A percentile compares a stretch with the other conserved stretches of the same genome.
Evolutionary conservation across 1,140 invertebrate genomes (phyloP).

Genomic region (Phthorimaea operculella): DNA sequence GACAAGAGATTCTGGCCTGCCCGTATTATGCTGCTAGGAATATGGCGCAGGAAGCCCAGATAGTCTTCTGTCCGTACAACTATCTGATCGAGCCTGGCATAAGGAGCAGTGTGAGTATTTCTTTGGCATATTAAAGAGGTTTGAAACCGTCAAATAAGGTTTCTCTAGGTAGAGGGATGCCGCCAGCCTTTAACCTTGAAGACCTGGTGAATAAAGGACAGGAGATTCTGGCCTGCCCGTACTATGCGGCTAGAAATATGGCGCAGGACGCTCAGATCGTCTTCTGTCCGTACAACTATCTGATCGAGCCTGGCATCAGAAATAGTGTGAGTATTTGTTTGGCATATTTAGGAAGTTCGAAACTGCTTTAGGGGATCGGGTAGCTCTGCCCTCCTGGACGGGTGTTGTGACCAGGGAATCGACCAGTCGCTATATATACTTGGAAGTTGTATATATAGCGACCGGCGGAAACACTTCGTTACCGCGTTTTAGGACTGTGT

Average conservation of each 20-base stretch:
- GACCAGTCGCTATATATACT: too few species aligned
- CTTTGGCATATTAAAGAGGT: too few species aligned
- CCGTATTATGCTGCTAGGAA: constrained; percentile 77
- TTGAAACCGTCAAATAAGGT: too few species aligned
- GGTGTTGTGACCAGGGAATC: too few species aligned
- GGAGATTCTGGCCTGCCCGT: constrained; percentile 74
- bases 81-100: constrained; percentile 83
- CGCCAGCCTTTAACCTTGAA: constrained; percentile 74
- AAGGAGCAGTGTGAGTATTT: constrained; percentile 70
- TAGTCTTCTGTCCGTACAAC: constrained; percentile 90
- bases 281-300: constrained; percentile 90
- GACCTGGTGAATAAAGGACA: constrained; percentile 71
- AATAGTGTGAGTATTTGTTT: constrained; percentile 69
- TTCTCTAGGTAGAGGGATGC: too few species aligned
- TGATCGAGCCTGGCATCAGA: constrained; percentile 78
- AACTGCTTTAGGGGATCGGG: too few species aligned
- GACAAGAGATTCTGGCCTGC: constrained; percentile 67
- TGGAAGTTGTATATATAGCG: too few species aligned
- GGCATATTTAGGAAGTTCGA: too few species aligned
- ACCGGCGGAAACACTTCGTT: too few species aligned
- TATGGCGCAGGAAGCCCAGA: constrained; percentile 72
- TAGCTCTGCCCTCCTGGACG: too few species aligned
- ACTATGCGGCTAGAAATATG: constrained; percentile 75
- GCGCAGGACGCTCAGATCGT: constrained; percentile 76
- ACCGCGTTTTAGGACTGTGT: too few species aligned